phyloP scores from a whole-genome alignment of 2,113 vertebrate genomes.

The Thalassoma bifasciatum region DNA sequence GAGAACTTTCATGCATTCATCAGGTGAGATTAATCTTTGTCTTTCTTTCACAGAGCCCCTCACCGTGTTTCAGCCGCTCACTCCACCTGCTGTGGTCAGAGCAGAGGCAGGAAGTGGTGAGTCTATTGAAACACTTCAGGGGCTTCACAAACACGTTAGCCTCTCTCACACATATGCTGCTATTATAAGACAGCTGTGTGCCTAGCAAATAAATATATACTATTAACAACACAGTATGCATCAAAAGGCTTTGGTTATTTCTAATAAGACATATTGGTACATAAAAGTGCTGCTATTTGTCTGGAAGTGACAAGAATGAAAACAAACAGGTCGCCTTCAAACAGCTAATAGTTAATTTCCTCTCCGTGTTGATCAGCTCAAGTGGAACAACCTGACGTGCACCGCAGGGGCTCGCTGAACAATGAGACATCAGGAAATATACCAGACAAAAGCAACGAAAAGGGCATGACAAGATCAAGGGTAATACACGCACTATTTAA shows the following conservation, averaged over 20 bases:
- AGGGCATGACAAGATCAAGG: conserved; percentile 69
- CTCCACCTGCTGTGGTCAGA: conserved; percentile 38
- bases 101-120: conserved; percentile 74
- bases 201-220: too few relatives aligned
- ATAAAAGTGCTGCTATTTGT: background rate
- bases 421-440: conserved; percentile 34
- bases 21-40: background rate
- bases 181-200: background rate
- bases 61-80: conserved; percentile 23
- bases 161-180: conserved; percentile 1
- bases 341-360: background rate
- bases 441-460: conserved; percentile 53
- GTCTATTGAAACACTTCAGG: conserved; percentile 25
- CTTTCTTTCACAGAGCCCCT: conserved; percentile 69
- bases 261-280: background rate
- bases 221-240: too few relatives aligned
- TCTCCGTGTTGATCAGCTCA: conserved; percentile 36
- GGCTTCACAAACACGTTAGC: conserved; percentile 14
- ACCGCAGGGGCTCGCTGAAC: conserved; percentile 15
- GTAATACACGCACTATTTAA: conserved; percentile 36
- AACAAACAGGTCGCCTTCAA: background rate
- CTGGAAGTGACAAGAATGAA: background rate
- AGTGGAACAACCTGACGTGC: conserved; percentile 11
- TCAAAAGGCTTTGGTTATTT: background rate
- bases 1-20: background rate